A percentile compares a stretch with the other conserved stretches of the same genome.
Conservation (phyloP, 2,113 vertebrate genomes). For the Morphnarchus princeps region DNA sequence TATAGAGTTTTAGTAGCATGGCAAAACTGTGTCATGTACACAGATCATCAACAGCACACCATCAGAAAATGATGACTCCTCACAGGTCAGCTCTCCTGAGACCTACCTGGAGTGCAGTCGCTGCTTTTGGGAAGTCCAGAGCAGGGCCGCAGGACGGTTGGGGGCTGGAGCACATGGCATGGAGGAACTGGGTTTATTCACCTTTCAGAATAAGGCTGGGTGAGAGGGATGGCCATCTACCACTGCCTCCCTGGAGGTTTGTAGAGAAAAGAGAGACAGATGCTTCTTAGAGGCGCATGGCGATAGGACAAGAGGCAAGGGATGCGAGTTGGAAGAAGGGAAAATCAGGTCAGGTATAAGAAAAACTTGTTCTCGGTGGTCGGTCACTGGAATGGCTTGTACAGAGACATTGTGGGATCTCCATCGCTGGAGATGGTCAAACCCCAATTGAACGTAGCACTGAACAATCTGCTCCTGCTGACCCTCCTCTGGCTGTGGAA, state of each 20-base stretch:
- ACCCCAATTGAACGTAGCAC: rapidly evolving
- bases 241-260: background rate
- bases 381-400: background rate
- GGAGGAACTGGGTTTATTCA: background rate
- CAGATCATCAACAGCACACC: background rate
- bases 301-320: background rate
- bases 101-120: background rate
- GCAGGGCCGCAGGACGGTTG: background rate
- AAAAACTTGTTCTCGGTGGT: background rate
- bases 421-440: rapidly evolving
- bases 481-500: background rate
- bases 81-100: background rate
- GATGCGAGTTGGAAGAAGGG: background rate
- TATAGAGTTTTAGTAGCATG: background rate
- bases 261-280: background rate
- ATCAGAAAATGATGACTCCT: background rate
- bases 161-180: background rate
- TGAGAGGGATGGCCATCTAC: background rate
- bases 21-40: background rate
- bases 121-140: background rate
- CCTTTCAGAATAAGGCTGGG: background rate
- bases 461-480: background rate
- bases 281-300: background rate
- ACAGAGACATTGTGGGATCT: background rate
- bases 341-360: background rate